These are phyloP conservation scores for Goniozus legneri DNA, from an alignment of 1,140 invertebrate genomes.

Conservation along the genomic window DNA sequence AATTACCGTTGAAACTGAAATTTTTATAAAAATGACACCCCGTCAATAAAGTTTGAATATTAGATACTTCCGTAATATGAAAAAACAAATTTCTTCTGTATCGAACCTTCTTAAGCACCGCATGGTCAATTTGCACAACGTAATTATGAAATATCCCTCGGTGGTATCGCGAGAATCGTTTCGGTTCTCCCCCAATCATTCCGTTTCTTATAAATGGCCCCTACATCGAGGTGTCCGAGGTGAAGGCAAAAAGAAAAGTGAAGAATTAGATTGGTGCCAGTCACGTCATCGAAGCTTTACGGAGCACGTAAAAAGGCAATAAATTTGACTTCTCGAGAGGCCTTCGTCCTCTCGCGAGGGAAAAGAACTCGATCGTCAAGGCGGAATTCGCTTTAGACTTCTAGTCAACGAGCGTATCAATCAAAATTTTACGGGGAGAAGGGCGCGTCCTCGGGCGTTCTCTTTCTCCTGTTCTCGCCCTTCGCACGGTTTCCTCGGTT, in stretches of 20 bases:
- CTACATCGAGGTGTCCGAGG: not conserved
- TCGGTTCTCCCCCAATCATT: too few species aligned
- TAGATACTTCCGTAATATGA: too few species aligned
- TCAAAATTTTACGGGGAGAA: slow-evolving; percentile 14
- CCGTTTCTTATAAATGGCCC: too few species aligned
- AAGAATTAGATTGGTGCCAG: not conserved
- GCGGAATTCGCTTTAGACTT: not conserved
- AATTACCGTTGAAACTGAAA: too few species aligned
- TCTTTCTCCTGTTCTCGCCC: not conserved
- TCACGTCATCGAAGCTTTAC: slow-evolving; percentile 5
- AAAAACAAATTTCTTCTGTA: too few species aligned
- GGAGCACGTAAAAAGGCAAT: slow-evolving; percentile 11
- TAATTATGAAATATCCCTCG: too few species aligned
- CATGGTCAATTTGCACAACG: too few species aligned
- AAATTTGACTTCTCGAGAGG: slow-evolving; percentile 5
- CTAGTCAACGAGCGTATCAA: slow-evolving; percentile 5
- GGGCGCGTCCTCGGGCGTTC: not conserved
- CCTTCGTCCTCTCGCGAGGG: not conserved
- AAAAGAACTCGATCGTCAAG: not conserved
- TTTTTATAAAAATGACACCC: too few species aligned
- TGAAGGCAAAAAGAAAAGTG: not conserved
- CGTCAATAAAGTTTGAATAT: too few species aligned
- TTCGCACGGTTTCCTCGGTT: not conserved
- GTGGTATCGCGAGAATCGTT: too few species aligned
- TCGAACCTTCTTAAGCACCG: too few species aligned